These are phyloP conservation scores for Glyptemys insculpta DNA, from an alignment of 2,797 vertebrate genomes.

Conservation along the genomic window DNA sequence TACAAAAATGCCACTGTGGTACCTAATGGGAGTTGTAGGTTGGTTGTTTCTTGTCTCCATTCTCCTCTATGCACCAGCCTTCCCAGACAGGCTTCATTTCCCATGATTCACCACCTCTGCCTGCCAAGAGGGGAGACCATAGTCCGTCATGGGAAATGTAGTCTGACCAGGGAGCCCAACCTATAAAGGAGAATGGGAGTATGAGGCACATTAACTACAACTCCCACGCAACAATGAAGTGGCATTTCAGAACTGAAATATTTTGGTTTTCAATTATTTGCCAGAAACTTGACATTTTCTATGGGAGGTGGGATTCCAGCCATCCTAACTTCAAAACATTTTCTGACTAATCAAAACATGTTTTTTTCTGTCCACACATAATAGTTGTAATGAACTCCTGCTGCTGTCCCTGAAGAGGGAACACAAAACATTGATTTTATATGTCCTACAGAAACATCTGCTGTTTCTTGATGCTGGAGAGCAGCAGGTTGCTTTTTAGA, in stretches of 20 bases:
- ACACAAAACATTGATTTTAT: accelerated
- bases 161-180: background rate
- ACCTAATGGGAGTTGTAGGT: background rate
- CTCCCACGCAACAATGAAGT: no score
- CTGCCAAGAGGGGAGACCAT: no score
- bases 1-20: background rate
- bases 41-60: no score
- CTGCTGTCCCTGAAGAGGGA: background rate
- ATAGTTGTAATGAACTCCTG: background rate
- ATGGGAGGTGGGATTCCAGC: background rate
- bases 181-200: background rate
- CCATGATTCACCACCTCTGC: no score
- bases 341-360: accelerated
- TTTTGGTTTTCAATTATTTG: background rate
- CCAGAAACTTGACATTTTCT: background rate
- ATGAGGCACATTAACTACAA: background rate
- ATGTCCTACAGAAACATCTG: background rate
- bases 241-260: no score
- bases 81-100: no score
- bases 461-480: background rate
- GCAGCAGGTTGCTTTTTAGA: accelerated
- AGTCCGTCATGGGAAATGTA: no score
- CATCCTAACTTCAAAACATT: background rate
- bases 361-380: background rate
- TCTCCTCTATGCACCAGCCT: no score